These are phyloP conservation scores for Pipa parva DNA, from an alignment of 2,113 vertebrate genomes.

Conservation along the genomic window DNA sequence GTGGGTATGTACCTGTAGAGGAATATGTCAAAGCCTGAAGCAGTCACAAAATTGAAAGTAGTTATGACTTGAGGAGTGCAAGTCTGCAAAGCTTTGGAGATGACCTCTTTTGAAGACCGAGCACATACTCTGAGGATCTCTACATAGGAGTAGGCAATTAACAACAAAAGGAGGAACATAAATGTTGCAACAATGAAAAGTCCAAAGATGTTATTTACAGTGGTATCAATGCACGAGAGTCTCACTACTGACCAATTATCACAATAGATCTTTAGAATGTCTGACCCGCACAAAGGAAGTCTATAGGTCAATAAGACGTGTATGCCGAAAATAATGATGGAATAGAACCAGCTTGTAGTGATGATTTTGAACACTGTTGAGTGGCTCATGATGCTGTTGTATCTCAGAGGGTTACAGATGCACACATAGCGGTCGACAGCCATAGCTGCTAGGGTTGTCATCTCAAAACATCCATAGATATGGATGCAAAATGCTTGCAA, in stretches of 20 bases:
- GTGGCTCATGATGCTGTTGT: conserved; percentile 1
- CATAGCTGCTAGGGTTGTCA: background rate
- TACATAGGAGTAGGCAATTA: background rate
- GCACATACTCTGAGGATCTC: conserved; percentile 1
- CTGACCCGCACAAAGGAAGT: background rate
- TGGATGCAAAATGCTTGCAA: background rate
- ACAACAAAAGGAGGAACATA: background rate
- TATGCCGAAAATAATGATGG: background rate
- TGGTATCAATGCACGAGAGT: background rate
- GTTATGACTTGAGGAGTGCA: conserved; percentile 12
- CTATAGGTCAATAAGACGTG: background rate
- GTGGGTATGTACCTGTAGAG: background rate
- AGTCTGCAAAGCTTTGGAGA: conserved; percentile 7
- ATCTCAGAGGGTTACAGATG: conserved; percentile 14
- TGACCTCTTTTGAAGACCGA: background rate
- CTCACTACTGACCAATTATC: conserved; percentile 16
- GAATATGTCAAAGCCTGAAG: background rate
- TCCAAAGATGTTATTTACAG: background rate
- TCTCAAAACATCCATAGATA: background rate
- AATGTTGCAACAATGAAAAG: background rate
- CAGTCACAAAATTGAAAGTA: background rate
- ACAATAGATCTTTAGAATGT: conserved; percentile 9
- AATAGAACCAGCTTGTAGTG: background rate
- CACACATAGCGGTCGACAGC: background rate
- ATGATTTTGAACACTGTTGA: background rate